Evolutionary conservation across 1,140 invertebrate genomes (phyloP).

Genomic region (Cheumatopsyche charites): DNA sequence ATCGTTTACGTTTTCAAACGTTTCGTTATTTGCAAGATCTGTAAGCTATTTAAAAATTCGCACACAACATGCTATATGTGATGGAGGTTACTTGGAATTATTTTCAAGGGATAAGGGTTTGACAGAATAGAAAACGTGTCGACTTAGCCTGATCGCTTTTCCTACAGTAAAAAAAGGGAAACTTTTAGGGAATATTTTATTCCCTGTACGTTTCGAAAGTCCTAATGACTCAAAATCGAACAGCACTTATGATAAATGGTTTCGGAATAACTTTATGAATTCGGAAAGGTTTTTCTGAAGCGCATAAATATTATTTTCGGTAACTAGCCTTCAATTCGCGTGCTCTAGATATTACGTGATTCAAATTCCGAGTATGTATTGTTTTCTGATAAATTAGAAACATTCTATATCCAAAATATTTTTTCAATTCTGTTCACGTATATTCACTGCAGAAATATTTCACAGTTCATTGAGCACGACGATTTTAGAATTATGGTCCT

Average conservation of each 20-base stretch:
- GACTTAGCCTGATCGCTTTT: not conserved
- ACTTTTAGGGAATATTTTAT: not conserved
- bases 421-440: no score
- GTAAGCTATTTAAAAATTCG: no score
- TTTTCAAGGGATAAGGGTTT: conserved; percentile 8
- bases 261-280: not conserved
- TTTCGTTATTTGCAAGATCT: no score
- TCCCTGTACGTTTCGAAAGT: not conserved
- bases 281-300: not conserved
- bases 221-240: conserved; percentile 19
- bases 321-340: not conserved
- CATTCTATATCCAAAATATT: no score
- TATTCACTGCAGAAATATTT: no score
- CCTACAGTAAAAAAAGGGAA: not conserved
- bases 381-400: not conserved
- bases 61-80: not conserved
- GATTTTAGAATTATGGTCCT: no score
- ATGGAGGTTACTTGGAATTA: not conserved
- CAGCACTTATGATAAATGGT: conserved; percentile 1
- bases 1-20: no score
- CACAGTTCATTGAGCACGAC: no score
- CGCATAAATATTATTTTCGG: conserved; percentile 1
- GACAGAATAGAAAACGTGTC: conserved; percentile 1
- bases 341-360: not conserved
- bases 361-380: not conserved